phyloP scores from a whole-genome alignment of 2,888 invertebrate genomes.

The Apoda limacodes region DNA sequence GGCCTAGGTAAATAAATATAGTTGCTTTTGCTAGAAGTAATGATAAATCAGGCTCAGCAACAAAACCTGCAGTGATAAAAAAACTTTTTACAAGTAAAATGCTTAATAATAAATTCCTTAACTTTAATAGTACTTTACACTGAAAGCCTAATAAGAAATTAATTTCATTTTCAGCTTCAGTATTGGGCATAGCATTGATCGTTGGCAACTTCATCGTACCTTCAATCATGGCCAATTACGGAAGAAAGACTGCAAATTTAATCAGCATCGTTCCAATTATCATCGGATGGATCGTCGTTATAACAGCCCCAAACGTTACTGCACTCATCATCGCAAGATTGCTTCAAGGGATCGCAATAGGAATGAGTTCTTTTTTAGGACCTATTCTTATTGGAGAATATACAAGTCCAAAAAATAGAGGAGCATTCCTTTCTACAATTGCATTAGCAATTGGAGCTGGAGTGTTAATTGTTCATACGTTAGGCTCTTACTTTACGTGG shows the following conservation, averaged over 20 bases:
- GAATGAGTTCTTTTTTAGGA: slow-evolving; percentile 49
- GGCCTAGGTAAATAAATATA: too few relatives aligned
- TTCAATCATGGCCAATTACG: slow-evolving; percentile 56
- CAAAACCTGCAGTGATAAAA: too few relatives aligned
- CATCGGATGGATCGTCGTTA: slow-evolving; percentile 68
- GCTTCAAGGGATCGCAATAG: slow-evolving; percentile 50
- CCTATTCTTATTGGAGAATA: slow-evolving; percentile 64
- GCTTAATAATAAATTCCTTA: too few relatives aligned
- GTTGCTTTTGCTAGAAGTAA: too few relatives aligned
- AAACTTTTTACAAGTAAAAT: too few relatives aligned
- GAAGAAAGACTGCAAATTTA: slow-evolving; percentile 57
- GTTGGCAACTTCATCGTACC: slow-evolving; percentile 33
- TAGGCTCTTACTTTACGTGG: slow-evolving; percentile 71
- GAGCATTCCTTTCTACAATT: slow-evolving; percentile 65
- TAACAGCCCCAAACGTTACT: slow-evolving; percentile 37
- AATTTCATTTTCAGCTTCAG: slow-evolving; percentile 31
- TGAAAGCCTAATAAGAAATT: too few relatives aligned
- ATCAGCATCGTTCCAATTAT: slow-evolving; percentile 45
- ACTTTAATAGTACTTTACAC: too few relatives aligned
- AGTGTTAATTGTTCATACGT: slow-evolving; percentile 64
- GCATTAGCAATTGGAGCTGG: slow-evolving; percentile 68
- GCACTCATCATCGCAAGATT: slow-evolving; percentile 32
- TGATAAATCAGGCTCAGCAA: too few relatives aligned
- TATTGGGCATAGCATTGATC: slow-evolving; percentile 32
- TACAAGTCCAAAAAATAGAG: slow-evolving; percentile 66